Evolutionary conservation across 2,888 invertebrate genomes (phyloP), one percentile per base, ranked within the genome.

Genomic region (Lithophane socia): DNA sequence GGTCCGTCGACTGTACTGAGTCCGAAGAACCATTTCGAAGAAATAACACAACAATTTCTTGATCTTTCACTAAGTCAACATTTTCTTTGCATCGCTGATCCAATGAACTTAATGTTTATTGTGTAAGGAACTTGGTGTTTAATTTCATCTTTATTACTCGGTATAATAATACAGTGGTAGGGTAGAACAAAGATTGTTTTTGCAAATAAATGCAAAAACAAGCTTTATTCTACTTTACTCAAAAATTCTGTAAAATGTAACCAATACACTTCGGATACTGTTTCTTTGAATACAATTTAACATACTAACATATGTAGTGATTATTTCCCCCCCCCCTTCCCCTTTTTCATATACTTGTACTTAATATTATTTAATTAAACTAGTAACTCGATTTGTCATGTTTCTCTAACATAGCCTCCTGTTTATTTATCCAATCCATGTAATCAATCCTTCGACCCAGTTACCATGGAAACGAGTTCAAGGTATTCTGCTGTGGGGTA

Each of bases 41-140:
- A 16, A n/a, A 37, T 21, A 67, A 67, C 21, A 67, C 13, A 49
- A 49, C 52, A 29, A 29, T 52, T 21, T 16, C 52, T 29, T 29
- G 67, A 67, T 67, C 58, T 58, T 69, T 42, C 12, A 18, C 4
- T 58, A 58, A 69, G 68, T 42, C n/a, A 63, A 63, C 12, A 69
- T 69, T 42, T n/a, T 69, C 58, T 52, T 67, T 29, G 29, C 29
- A 29, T 67, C 49, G 49, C 29, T 67, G 2, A 29, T 67, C 67
- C 67, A 52, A 21, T 49, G 5, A 29, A 67, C 13, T 29, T 18
- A 0, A 8, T 66, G 29, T 49, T 66, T 49, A 29, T 67, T 49
- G 13, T 67, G 4, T 29, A 21, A 21, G 21, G 29, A 67, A 67
- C 2, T 66, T 24, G 8, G 2, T 21, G 29, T 67, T 67, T 29